Conservation (phyloP, 2,797 vertebrate genomes). For the Hephaestus fuliginosus region DNA sequence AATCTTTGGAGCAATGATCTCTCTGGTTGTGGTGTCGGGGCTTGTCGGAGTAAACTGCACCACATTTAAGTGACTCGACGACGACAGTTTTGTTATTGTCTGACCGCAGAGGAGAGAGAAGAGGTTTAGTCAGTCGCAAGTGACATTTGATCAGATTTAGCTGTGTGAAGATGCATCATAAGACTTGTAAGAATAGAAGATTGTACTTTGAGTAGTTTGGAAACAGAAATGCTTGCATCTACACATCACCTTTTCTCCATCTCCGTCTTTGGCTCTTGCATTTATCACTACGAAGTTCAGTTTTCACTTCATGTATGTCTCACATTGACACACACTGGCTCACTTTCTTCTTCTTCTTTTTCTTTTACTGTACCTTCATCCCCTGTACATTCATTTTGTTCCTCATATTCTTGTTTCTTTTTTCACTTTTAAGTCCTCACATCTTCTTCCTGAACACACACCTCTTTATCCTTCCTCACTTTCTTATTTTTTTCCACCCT, state of each 20-base stretch:
- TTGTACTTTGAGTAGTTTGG: too few species aligned
- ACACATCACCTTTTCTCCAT: background rate
- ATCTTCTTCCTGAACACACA: background rate
- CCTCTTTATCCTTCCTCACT: background rate
- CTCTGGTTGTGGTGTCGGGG: background rate
- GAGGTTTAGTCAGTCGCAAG: background rate
- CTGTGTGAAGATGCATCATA: background rate
- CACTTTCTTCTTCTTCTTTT: too few species aligned
- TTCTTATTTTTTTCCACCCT: background rate
- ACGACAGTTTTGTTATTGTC: background rate
- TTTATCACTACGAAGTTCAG: background rate
- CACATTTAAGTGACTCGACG: background rate
- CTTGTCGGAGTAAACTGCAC: background rate
- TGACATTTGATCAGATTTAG: background rate
- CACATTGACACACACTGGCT: background rate
- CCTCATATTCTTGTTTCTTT: background rate
- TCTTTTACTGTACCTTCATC: background rate
- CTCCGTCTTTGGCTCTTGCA: background rate
- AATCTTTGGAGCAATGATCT: background rate
- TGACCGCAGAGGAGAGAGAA: background rate
- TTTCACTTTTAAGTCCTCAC: background rate
- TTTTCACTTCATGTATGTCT: background rate
- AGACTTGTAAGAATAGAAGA: background rate
- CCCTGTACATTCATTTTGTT: background rate
- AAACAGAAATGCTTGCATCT: background rate